Base-by-base conservation (phyloP, 2,797 vertebrate genomes). In the Myotis planiceps region DNA sequence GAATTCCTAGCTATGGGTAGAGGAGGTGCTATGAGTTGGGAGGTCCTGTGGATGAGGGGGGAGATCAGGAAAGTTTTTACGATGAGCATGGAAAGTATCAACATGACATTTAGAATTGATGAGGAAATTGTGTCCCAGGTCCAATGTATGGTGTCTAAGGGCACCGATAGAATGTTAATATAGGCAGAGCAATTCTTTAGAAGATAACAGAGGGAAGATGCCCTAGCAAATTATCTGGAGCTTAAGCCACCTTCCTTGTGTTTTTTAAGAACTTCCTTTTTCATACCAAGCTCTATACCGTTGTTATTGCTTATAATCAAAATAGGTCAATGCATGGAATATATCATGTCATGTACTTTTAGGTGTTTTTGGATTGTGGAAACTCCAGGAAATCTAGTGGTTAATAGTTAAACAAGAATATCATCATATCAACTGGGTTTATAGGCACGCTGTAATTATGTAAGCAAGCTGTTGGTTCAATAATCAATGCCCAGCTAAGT, bases 401-500 rank as follows among this genome's bases (percentile, higher is more conserved):
- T 21, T 96, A 96, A 97, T 94, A 96, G 89, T 97, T 94, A 96
- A 97, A 95, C 88, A 92, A 86, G 75, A 85, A 72, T 96, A 94
- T 94, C 88, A 45, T 94, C 88, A 39, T 94, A 93, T 95, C 96
- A 92, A 23, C 71, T 34, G 75, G 92, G 75, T 96, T 98, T 97
- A 90, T 79, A 81, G 93, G 82, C 85, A 85, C 79, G 95, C 86
- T 92, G 75, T 95, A 92, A 97, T 97, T 95, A 96, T 90, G 88
- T 84, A 96, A 95, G 90, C 96, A 94, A 97, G 91, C 89, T 96
- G 90, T 96, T 97, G 96, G 97, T 97, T 97, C 96, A 90, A 74
- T 95, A 97, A 96, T 92, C 74, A 81, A 82, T 29, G 49, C 91
- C 85, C 0, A 1, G 89, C 66, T 93, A 53, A 96, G 72, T 93